Evolutionary conservation across 2,113 vertebrate species (phyloP).

Genomic region (Eurystomus gularis): DNA sequence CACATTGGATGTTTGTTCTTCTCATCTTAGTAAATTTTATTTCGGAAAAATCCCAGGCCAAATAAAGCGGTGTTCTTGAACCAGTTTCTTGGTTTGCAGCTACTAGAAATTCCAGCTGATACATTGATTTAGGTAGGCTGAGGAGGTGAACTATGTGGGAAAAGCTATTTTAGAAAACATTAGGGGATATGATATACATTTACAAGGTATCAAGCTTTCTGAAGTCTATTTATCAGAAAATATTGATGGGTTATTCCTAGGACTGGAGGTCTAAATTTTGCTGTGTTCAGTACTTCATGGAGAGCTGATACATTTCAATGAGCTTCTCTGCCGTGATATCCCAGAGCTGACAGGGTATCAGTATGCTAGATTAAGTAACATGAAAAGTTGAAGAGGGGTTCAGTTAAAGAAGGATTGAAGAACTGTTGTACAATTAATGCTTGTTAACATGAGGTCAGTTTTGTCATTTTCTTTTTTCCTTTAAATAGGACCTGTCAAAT

Average conservation of each 20-base stretch:
- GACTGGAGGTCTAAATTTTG: background rate
- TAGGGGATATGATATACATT: background rate
- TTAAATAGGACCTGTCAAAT: background rate
- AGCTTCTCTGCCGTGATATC: background rate
- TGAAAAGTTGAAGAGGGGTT: constrained; percentile 3
- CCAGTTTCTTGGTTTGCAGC: background rate
- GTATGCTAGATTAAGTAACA: background rate
- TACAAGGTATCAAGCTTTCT: background rate
- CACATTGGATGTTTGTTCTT: background rate
- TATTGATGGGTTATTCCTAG: background rate
- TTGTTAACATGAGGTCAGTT: background rate
- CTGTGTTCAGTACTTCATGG: background rate
- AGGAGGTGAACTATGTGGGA: background rate
- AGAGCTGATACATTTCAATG: background rate
- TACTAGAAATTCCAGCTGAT: background rate
- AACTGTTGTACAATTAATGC: background rate
- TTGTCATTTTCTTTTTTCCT: background rate
- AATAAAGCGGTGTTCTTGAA: background rate
- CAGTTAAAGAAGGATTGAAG: background rate
- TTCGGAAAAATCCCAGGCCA: background rate
- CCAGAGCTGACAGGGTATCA: background rate
- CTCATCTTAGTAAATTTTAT: background rate
- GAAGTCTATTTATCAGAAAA: background rate
- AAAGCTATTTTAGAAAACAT: background rate
- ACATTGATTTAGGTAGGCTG: background rate